These are phyloP conservation scores for Tupiocoris notatus DNA, from an alignment of 2,888 invertebrate species.

Conservation along the genomic window DNA sequence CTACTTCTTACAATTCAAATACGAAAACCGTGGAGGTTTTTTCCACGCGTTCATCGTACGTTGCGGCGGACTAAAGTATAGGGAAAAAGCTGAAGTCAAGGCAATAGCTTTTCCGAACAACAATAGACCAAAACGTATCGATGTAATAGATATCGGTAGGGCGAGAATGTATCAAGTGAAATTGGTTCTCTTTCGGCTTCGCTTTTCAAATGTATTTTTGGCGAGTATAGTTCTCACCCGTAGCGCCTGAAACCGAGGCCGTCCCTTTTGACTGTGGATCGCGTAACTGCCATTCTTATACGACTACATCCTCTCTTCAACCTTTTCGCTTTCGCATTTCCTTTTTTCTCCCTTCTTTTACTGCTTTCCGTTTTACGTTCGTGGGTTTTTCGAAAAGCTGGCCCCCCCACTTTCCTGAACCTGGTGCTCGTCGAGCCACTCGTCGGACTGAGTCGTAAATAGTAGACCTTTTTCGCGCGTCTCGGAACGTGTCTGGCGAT, in stretches of 20 bases:
- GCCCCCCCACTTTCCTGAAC: not conserved
- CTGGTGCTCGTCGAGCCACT: not conserved
- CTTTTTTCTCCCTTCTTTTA: not conserved
- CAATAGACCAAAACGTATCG: not conserved
- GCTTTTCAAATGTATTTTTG: not conserved
- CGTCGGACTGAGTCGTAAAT: not conserved
- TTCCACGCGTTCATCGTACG: no score
- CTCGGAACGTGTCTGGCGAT: conserved; percentile 32
- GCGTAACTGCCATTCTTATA: not conserved
- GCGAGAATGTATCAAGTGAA: not conserved
- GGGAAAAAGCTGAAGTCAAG: no score
- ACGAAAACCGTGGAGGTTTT: no score
- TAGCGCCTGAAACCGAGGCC: not conserved
- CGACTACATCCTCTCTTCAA: not conserved
- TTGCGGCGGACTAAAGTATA: no score
- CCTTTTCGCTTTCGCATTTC: not conserved
- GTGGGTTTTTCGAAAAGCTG: not conserved
- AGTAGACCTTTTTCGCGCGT: not conserved
- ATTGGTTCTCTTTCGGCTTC: not conserved
- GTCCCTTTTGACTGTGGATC: not conserved
- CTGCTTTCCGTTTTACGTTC: not conserved
- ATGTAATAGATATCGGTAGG: not conserved
- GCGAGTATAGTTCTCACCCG: not conserved
- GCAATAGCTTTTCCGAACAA: not conserved
- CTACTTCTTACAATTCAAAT: no score